Evolutionary conservation across 1,140 invertebrate species (phyloP), one percentile per base, ranked within the genome.

Genomic region (Eriocheir sinensis): DNA sequence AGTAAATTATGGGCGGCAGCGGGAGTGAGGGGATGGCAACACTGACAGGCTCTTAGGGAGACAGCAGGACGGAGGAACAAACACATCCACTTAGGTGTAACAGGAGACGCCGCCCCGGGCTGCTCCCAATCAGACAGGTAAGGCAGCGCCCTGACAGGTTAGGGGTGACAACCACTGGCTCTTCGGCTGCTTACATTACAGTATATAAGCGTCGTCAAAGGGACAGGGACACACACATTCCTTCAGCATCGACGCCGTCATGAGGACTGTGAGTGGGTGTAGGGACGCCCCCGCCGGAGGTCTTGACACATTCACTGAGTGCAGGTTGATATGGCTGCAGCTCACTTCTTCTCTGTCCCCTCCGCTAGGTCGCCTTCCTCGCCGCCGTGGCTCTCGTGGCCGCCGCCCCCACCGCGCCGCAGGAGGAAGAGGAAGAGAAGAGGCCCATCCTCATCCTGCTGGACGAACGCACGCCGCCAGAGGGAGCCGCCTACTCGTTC

Each of bases 401-500:
- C 79, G 38, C 81, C 8, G 44, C 80, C 32, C 91, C 81, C 17
- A 21, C 60, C 32, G 15, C 27, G 32, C 36, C 36, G 79, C 30
- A 38, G 34, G 15, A 85, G 38, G 36, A 92, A n/a, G 9, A 3
- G 27, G 36, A 80, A 4, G 38, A 81, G 34, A 27, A 27, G 4
- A 30, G 21, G 1, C 38, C 48, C 81, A 83, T 83, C 79, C 1
- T 44, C 27, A 92, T 92, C 38, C 79, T 92, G 9, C n/a, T 38
- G 32, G 79, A 92, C 72, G 91, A 92, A 41, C 79, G 91, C 30
- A 38, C 44, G 38, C 34, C 15, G 21, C 79, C 79, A 0, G 21
- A 83, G 8, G 72, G 48, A 34, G 92, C 81, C 40, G 36, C 40
- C 92, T 85, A 93, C 92, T 32, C 40, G 81, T 86, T 88, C 48